Base-by-base conservation (phyloP, 2,888 invertebrate species). In the Eupithecia insigniata region DNA sequence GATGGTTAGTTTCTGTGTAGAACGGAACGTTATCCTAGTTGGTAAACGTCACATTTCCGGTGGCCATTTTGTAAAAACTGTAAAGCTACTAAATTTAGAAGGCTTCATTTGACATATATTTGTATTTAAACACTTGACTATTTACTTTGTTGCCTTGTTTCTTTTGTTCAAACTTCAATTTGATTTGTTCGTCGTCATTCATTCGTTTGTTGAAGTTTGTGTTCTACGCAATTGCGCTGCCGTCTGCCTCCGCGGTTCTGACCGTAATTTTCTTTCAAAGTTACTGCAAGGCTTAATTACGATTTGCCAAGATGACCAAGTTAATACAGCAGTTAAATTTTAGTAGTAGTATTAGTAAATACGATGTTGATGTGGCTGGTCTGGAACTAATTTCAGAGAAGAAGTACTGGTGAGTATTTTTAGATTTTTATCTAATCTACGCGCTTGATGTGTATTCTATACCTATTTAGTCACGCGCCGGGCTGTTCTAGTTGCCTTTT, bases 301-400 rank as follows among this genome's bases (percentile, higher is more conserved):
- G 93, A 85, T 84, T 93, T 81, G 74, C 81, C 92, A 94, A 86
- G 89, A 94, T 94, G 94, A 94, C 93, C 87, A 94, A 94, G 92
- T 90, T 94, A 86, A 87, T 94, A 88, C 92, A 92, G 88, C 93
- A 93, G 84, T 93, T 94, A 91, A 91, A 89, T 87, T 94, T 93
- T 93, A 94, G 92, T 92, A 94, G 92, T 94, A 94, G 90, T 92
- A 91, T 90, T 93, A 94, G 90, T 93, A 92, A 88, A 86, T 92
- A 89, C 84, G 91, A 90, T 81, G 85, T 88, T 77, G 88, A 87
- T 78, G 84, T 83, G 55, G 80, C 87, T 78, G 86, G 86, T 66
- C 81, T 89, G 64, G 89, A 90, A 79, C 89, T 89, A 68, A 82
- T 84, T 76, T 80, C 84, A 65, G 83, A 81, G 71, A 88, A 90